Conservation (phyloP, 1,140 invertebrate species). For the Holcopasites calliopsidis region DNA sequence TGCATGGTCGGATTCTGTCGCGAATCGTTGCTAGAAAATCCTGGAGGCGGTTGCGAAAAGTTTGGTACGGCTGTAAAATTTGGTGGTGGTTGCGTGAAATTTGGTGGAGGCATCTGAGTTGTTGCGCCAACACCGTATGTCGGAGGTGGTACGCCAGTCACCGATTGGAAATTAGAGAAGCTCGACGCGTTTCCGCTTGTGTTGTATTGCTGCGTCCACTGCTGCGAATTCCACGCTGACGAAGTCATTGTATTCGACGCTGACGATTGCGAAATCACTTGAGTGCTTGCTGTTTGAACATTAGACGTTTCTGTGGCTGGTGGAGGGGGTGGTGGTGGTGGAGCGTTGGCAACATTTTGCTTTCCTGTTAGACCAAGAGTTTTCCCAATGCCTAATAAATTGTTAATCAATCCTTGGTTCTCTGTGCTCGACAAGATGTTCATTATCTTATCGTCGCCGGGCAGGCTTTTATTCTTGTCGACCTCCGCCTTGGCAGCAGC, state of each 20-base stretch:
- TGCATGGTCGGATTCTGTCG: slow-evolving; percentile 49
- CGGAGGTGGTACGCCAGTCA: slow-evolving; percentile 7
- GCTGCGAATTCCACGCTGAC: slow-evolving; percentile 70
- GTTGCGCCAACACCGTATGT: neutral
- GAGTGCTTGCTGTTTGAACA: slow-evolving; percentile 11
- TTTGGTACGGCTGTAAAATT: slow-evolving; percentile 52
- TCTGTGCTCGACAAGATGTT: slow-evolving; percentile 77
- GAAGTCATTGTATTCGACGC: slow-evolving; percentile 52
- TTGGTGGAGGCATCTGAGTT: slow-evolving; percentile 57
- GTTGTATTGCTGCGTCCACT: slow-evolving; percentile 74
- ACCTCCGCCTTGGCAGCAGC: slow-evolving; percentile 66
- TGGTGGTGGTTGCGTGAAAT: slow-evolving; percentile 68
- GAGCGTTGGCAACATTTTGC: slow-evolving; percentile 51
- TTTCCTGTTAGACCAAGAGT: slow-evolving; percentile 76
- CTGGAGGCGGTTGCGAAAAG: slow-evolving; percentile 63
- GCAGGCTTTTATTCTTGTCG: slow-evolving; percentile 72
- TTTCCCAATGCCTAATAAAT: slow-evolving; percentile 77
- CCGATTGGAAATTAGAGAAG: slow-evolving; percentile 38
- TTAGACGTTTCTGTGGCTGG: slow-evolving; percentile 42
- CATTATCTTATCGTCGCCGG: slow-evolving; percentile 77
- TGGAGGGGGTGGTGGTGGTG: slow-evolving; percentile 50
- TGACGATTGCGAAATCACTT: slow-evolving; percentile 17
- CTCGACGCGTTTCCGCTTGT: slow-evolving; percentile 51
- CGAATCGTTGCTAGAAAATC: slow-evolving; percentile 40
- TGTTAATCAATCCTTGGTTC: slow-evolving; percentile 77